phyloP scores from a whole-genome alignment of 2,113 vertebrate genomes.

The Chionis minor region DNA sequence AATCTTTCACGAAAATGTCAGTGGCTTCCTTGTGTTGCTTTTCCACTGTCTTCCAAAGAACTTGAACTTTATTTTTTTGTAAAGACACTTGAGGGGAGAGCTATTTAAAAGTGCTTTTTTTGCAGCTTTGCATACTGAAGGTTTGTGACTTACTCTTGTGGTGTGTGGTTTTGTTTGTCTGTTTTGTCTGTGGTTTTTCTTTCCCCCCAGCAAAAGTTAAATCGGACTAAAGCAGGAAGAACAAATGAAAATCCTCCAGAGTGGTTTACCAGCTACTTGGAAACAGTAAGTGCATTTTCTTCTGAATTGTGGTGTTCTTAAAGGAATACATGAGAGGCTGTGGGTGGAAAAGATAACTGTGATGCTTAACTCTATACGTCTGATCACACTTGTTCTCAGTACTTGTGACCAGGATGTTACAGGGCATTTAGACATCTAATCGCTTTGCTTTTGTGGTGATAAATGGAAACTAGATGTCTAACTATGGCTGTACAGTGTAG shows the following conservation, averaged over 20 bases:
- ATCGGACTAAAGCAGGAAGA: background rate
- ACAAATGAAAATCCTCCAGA: constrained; percentile 83
- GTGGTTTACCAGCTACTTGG: constrained; percentile 95
- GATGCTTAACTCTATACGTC: background rate
- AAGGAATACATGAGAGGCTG: background rate
- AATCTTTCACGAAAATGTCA: background rate
- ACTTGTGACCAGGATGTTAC: background rate
- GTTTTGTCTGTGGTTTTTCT: background rate
- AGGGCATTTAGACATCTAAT: background rate
- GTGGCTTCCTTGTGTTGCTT: background rate
- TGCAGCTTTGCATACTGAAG: background rate
- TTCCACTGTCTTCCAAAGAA: background rate
- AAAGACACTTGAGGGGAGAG: background rate
- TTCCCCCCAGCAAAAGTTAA: background rate
- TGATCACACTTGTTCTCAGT: background rate
- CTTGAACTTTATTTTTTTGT: background rate
- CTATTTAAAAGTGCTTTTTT: background rate
- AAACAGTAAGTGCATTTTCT: constrained; percentile 79
- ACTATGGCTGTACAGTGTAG: background rate
- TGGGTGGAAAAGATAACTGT: background rate
- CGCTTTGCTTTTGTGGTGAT: background rate
- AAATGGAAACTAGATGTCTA: background rate
- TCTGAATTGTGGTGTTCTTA: background rate
- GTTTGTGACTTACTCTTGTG: background rate
- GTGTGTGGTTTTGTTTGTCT: background rate